Evolutionary conservation across 2,888 invertebrate species (phyloP).

Genomic region (Drosophila histrio): DNA sequence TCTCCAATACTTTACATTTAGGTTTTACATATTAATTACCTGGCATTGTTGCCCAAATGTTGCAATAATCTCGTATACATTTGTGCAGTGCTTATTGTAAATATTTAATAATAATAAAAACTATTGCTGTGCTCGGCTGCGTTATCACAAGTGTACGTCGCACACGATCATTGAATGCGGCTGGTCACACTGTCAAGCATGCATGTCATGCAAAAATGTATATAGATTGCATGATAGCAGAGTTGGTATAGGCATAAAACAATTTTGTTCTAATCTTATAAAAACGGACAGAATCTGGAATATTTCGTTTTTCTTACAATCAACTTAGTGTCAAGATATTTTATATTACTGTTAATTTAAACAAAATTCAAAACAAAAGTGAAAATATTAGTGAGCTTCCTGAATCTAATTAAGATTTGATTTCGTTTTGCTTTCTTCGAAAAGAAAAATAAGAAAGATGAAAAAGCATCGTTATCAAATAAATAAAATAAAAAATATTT

Average conservation of each 20-base stretch:
- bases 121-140: background rate
- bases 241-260: too few species aligned
- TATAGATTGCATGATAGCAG: too few species aligned
- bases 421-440: too few species aligned
- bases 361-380: too few species aligned
- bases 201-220: slow-evolving; percentile 1
- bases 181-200: slow-evolving; percentile 10
- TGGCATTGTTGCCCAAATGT: slow-evolving; percentile 28
- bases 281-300: background rate
- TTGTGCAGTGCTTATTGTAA: slow-evolving; percentile 6
- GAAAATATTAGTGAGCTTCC: too few species aligned
- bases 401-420: too few species aligned
- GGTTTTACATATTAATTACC: slow-evolving; percentile 18
- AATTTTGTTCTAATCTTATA: too few species aligned
- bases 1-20: background rate
- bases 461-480: too few species aligned
- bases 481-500: too few species aligned
- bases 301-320: background rate
- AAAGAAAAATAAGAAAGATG: too few species aligned
- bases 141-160: slow-evolving; percentile 29
- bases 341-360: too few species aligned
- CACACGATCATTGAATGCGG: slow-evolving; percentile 9
- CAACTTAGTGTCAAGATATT: too few species aligned
- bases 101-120: slow-evolving; percentile 16
- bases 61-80: slow-evolving; percentile 51